Evolutionary conservation across 2,113 vertebrate species (phyloP).

Genomic region (Anoura caudifer): DNA sequence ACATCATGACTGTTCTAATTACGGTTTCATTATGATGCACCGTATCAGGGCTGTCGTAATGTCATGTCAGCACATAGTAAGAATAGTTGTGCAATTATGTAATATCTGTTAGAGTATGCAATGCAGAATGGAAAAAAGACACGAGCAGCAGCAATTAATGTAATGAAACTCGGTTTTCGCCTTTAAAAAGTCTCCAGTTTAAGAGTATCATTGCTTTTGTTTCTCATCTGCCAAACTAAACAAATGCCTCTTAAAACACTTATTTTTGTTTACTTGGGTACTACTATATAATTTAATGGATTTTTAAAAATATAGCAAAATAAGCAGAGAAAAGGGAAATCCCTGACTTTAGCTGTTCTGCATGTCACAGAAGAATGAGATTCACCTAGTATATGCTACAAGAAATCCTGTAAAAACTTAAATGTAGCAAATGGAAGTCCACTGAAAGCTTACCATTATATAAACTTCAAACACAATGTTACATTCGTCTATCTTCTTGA

Average conservation of each 20-base stretch:
- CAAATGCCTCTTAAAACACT: not conserved
- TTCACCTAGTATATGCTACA: not conserved
- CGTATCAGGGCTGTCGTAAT: slow-evolving; percentile 62
- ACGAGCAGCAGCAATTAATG: slow-evolving; percentile 24
- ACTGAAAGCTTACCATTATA: not conserved
- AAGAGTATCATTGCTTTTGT: slow-evolving; percentile 35
- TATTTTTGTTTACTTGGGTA: slow-evolving; percentile 1
- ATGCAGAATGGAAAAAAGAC: slow-evolving; percentile 4
- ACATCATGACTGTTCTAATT: slow-evolving; percentile 46
- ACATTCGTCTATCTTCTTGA: not conserved
- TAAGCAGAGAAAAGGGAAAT: slow-evolving; percentile 12
- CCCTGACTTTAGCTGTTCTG: not conserved
- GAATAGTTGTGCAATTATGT: slow-evolving; percentile 52
- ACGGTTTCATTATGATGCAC: slow-evolving; percentile 47
- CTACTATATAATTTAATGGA: not conserved
- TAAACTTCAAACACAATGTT: not conserved
- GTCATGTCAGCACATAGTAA: slow-evolving; percentile 65
- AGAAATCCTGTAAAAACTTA: not conserved
- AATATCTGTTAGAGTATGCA: slow-evolving; percentile 48
- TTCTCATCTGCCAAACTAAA: not conserved
- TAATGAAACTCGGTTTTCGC: slow-evolving; percentile 12
- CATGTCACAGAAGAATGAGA: not conserved
- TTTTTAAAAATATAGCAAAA: slow-evolving; percentile 8
- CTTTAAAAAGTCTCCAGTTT: slow-evolving; percentile 24
- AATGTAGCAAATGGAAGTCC: not conserved